phyloP scores from a whole-genome alignment of 2,113 vertebrate species.

The Dascyllus trimaculatus region DNA sequence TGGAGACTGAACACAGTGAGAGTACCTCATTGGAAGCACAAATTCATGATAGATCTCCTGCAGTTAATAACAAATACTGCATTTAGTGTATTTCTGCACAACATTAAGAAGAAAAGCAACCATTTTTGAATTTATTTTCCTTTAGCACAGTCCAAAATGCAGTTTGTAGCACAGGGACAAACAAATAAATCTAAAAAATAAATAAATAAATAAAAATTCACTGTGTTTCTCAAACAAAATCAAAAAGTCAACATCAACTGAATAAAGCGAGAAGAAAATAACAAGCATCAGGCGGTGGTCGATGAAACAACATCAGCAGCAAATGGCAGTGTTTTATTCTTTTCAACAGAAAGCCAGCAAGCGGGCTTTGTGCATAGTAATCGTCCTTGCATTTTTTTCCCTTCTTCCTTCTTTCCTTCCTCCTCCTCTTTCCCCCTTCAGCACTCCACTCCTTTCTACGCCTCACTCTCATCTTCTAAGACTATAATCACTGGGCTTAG shows the following conservation, averaged over 20 bases:
- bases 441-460: slow-evolving; percentile 82
- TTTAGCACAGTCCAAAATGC: background rate
- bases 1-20: background rate
- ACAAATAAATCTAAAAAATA: background rate
- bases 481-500: slow-evolving; percentile 67
- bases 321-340: slow-evolving; percentile 21
- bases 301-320: slow-evolving; percentile 20
- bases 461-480: slow-evolving; percentile 74
- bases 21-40: background rate
- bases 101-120: background rate
- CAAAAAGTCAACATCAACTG: background rate
- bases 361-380: slow-evolving; percentile 44
- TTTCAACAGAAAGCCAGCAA: slow-evolving; percentile 21
- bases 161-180: background rate
- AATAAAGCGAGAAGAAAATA: background rate
- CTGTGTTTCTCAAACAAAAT: background rate
- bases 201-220: background rate
- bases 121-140: background rate
- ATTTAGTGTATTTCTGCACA: background rate
- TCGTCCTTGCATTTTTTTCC: slow-evolving; percentile 11
- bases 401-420: background rate
- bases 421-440: slow-evolving; percentile 18
- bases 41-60: background rate
- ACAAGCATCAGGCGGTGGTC: slow-evolving; percentile 1
- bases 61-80: background rate